A percentile compares a stretch with the other conserved stretches of the same genome.
Evolutionary conservation across 2,797 vertebrate species (phyloP).

Genomic region (Pipistrellus pipistrellus): DNA sequence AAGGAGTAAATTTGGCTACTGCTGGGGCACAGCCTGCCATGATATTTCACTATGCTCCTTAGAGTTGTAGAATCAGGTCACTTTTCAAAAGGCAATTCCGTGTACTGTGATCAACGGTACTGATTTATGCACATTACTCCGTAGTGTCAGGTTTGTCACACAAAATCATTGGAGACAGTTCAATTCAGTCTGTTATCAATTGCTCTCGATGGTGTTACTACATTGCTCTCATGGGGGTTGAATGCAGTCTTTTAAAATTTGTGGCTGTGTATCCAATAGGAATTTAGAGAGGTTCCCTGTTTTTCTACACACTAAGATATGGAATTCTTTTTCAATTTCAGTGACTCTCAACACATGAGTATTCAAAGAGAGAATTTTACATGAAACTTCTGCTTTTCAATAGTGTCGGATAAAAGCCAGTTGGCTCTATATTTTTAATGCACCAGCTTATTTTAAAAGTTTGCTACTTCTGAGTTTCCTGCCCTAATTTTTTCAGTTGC

Average conservation of each 20-base stretch:
- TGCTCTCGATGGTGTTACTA: neutral
- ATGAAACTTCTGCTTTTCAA: slow-evolving; percentile 36
- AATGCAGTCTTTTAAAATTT: slow-evolving; percentile 28
- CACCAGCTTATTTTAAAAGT: neutral
- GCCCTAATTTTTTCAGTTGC: neutral
- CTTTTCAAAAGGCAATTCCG: neutral
- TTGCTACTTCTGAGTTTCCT: slow-evolving; percentile 23
- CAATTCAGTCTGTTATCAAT: neutral
- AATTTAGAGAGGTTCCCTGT: neutral
- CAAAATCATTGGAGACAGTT: neutral
- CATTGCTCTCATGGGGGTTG: neutral
- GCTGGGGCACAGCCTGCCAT: neutral
- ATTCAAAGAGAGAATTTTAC: neutral
- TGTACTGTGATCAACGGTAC: neutral
- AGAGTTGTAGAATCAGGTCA: neutral
- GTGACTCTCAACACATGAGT: neutral
- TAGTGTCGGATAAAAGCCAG: slow-evolving; percentile 14
- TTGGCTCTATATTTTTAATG: neutral
- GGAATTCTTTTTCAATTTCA: slow-evolving; percentile 50
- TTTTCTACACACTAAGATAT: neutral
- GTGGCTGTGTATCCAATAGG: neutral
- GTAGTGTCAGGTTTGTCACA: slow-evolving; percentile 16
- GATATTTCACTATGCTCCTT: neutral
- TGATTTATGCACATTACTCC: neutral
- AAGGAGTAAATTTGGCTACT: neutral